Base-by-base conservation (phyloP, 2,888 invertebrate species). In the Mesorhabditis sp. region DNA sequence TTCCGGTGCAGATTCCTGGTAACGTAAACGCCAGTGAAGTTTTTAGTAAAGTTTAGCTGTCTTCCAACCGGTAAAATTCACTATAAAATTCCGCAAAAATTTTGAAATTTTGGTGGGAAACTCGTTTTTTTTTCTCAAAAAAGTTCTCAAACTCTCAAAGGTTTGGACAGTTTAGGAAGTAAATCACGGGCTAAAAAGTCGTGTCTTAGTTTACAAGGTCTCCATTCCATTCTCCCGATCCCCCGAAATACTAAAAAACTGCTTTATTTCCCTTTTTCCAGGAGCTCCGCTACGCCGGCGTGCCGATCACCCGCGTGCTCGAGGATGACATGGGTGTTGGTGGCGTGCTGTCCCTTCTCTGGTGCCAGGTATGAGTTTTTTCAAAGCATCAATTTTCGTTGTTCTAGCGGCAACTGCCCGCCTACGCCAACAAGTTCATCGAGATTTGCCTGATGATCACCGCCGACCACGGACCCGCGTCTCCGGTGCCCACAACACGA, bases 371-470 rank as follows among this genome's bases (percentile, higher is more conserved):
- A 67, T 83, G 87, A 86, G 13, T 68, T 58, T 13, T 4, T 13
- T 5, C n/a, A 68, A 10, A 6, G 7, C 13, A 6, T 5, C 45
- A 4, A 6, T 58, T 7, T 13, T 10, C 43, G 61, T 15, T 43
- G 5, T 72, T 78, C 62, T 74, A 84, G 80, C 83, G 83, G 63
- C 79, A 83, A 62, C 88, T 98, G 67, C 97, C 98, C 0, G 90
- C 92, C 3, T 93, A 94, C 88, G 95, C 95, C 65, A 92, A 92
- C 87, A 94, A 95, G 88, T 98, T 98, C 90, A 92, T 99, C 86
- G 98, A 98, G 89, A 94, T 98, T 92, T 95, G 95, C 83, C 89
- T 98, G 74, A 96, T 99, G 91, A 93, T 98, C 74, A 97, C 97
- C 0, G 95, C 95, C 13, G 97, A 97, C 76, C 98, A 98, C 87